Conservation (phyloP, 1,140 invertebrate genomes). For the Drosophila asahinai region DNA sequence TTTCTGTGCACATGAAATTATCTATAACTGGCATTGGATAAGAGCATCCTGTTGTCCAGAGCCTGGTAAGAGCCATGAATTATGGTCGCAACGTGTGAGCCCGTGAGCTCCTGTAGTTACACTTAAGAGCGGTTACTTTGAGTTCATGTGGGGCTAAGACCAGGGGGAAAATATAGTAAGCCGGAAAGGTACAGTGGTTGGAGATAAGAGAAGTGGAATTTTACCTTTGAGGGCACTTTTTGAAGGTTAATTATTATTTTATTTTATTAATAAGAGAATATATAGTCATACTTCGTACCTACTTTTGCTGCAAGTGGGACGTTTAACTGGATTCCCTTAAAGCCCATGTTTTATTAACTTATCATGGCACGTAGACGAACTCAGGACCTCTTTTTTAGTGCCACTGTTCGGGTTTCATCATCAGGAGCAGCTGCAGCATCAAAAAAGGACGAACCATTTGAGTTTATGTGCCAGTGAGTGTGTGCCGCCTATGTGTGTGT, state of each 20-base stretch:
- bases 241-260: too few species aligned
- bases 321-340: slow-evolving; percentile 5
- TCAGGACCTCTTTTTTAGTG: slow-evolving; percentile 15
- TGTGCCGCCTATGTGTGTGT: slow-evolving; percentile 36
- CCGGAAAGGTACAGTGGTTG: slow-evolving; percentile 15
- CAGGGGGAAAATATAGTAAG: neutral
- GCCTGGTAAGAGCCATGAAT: slow-evolving; percentile 57
- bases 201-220: too few species aligned
- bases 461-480: slow-evolving; percentile 57
- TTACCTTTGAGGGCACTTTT: too few species aligned
- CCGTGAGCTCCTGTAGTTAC: slow-evolving; percentile 66
- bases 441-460: slow-evolving; percentile 65
- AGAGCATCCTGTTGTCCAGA: slow-evolving; percentile 67
- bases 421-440: slow-evolving; percentile 61
- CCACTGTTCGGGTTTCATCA: slow-evolving; percentile 56
- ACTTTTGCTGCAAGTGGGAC: neutral
- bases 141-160: slow-evolving; percentile 4
- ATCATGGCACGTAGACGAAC: slow-evolving; percentile 4
- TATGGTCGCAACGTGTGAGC: slow-evolving; percentile 77
- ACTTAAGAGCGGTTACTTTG: slow-evolving; percentile 51
- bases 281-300: too few species aligned
- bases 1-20: slow-evolving; percentile 36
- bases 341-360: slow-evolving; percentile 23
- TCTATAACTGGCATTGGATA: slow-evolving; percentile 69
- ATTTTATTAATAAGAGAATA: too few species aligned